A percentile compares a stretch with the other conserved stretches of the same genome.
Conservation (phyloP, 2,113 vertebrate species). For the Toxotes chatareus region DNA sequence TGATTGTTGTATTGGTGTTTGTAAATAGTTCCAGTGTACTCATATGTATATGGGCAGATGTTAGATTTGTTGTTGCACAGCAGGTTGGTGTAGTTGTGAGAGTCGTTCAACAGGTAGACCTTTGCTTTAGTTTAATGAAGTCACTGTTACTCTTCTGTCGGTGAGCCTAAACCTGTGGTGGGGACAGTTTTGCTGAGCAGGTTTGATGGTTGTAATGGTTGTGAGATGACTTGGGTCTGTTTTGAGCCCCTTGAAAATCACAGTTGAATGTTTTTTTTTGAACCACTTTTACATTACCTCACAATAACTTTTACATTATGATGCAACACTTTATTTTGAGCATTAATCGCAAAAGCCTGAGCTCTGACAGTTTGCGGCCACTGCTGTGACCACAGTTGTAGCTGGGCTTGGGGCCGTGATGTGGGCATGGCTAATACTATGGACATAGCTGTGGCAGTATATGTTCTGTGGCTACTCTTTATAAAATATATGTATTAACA, state of each 20-base stretch:
- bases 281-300: neutral
- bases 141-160: neutral
- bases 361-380: neutral
- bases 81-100: conserved; percentile 11
- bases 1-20: neutral
- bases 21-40: neutral
- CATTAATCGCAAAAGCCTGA: neutral
- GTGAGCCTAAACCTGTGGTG: neutral
- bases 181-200: neutral
- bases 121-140: neutral
- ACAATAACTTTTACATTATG: neutral
- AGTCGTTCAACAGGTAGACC: neutral
- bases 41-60: neutral
- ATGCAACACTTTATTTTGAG: neutral
- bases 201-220: neutral
- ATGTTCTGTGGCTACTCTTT: neutral
- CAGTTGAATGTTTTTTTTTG: neutral
- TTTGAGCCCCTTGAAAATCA: neutral
- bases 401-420: too few species aligned
- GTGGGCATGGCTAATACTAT: neutral
- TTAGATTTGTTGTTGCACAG: neutral
- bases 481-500: neutral
- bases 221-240: conserved; percentile 13
- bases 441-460: neutral
- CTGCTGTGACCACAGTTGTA: neutral